Conservation (phyloP, 2,888 invertebrate species). For the Alentia gelatinosa region DNA sequence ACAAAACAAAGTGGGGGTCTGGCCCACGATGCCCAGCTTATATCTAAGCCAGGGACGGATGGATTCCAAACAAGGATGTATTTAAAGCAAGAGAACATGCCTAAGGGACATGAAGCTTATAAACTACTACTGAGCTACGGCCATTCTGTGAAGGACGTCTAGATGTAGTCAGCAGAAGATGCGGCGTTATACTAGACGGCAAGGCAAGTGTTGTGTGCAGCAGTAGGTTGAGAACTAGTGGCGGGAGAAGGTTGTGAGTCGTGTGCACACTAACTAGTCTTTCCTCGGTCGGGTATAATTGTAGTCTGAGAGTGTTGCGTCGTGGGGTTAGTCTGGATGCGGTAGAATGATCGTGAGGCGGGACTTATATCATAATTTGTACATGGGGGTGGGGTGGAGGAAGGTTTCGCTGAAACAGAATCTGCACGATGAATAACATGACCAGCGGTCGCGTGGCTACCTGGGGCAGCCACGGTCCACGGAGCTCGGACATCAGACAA, state of each 20-base stretch:
- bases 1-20: too few relatives aligned
- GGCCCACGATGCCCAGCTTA: too few relatives aligned
- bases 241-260: neutral
- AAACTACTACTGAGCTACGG: neutral
- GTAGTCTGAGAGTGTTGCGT: neutral
- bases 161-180: neutral
- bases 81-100: constrained; percentile 2
- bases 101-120: neutral
- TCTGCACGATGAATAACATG: neutral
- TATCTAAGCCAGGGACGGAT: neutral
- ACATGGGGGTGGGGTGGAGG: neutral
- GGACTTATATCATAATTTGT: neutral
- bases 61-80: neutral
- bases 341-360: neutral
- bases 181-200: neutral
- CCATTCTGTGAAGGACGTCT: neutral
- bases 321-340: neutral
- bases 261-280: neutral
- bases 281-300: neutral
- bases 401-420: neutral
- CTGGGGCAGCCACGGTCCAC: neutral
- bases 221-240: neutral
- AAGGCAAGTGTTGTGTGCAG: neutral
- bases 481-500: neutral
- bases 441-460: neutral